Conservation (phyloP, 2,888 invertebrate genomes). For the Drosophila prostipennis region DNA sequence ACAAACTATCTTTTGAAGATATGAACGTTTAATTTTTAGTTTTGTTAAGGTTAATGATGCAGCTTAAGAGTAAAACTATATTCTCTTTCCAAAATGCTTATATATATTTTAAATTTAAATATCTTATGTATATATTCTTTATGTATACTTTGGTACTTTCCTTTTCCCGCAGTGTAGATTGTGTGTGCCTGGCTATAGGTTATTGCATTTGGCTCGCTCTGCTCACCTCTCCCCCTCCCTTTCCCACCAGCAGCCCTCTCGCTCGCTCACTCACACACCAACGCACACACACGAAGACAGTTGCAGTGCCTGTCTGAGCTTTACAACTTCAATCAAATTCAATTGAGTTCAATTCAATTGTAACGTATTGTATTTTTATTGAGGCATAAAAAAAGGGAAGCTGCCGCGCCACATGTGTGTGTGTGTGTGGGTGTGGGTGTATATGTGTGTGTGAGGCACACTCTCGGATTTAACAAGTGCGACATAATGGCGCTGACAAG, state of each 20-base stretch:
- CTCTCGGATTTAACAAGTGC: constrained; percentile 73
- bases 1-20: no score
- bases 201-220: constrained; percentile 65
- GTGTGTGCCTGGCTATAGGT: constrained; percentile 47
- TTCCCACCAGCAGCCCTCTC: constrained; percentile 1
- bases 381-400: constrained; percentile 73
- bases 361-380: constrained; percentile 80
- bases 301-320: constrained; percentile 64
- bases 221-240: background rate
- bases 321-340: constrained; percentile 80
- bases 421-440: background rate
- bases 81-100: no score
- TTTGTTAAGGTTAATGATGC: no score
- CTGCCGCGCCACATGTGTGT: constrained; percentile 40
- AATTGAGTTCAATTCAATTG: constrained; percentile 79
- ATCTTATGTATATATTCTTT: background rate
- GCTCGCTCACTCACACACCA: background rate
- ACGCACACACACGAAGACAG: constrained; percentile 11
- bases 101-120: no score
- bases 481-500: constrained; percentile 76
- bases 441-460: constrained; percentile 39
- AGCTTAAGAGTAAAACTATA: no score
- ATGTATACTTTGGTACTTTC: background rate
- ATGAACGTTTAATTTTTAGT: no score
- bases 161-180: constrained; percentile 7